phyloP scores from a whole-genome alignment of 2,888 invertebrate species.

The Microctonus hyperodae region DNA sequence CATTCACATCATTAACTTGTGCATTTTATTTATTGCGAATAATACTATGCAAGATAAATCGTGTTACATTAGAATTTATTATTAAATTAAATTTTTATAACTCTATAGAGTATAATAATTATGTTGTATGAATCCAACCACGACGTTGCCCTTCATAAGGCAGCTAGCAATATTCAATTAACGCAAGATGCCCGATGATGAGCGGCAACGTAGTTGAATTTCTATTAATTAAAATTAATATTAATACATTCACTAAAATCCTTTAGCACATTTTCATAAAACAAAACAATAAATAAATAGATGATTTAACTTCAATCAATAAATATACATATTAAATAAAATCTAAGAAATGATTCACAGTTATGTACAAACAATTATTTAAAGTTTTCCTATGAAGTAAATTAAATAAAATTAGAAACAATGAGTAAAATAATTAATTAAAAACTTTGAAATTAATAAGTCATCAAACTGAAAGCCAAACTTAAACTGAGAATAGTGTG shows the following conservation, averaged over 20 bases:
- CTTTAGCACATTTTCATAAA: not conserved
- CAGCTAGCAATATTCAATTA: slow-evolving; percentile 62
- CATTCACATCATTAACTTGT: slow-evolving; percentile 3
- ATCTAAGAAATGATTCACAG: not conserved
- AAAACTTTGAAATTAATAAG: not conserved
- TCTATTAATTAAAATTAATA: not conserved
- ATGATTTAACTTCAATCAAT: not conserved
- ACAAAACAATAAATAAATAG: not conserved
- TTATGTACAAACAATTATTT: not conserved
- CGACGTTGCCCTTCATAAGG: slow-evolving; percentile 66
- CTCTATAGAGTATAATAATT: not conserved
- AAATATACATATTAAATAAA: not conserved
- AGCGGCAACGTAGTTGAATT: slow-evolving; percentile 62
- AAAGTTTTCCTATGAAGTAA: not conserved
- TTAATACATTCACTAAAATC: not conserved
- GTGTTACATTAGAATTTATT: slow-evolving; percentile 16
- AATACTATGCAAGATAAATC: slow-evolving; percentile 27
- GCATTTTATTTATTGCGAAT: not conserved
- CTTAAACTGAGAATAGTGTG: slow-evolving; percentile 30
- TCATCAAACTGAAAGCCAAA: not conserved
- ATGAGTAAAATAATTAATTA: not conserved
- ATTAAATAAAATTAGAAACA: not conserved
- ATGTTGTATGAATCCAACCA: slow-evolving; percentile 43
- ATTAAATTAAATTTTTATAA: not conserved
- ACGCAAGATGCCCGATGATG: slow-evolving; percentile 65